Evolutionary conservation across 2,888 invertebrate species (phyloP), one percentile per base, ranked within the genome.

Genomic region (Diaphora mendica): DNA sequence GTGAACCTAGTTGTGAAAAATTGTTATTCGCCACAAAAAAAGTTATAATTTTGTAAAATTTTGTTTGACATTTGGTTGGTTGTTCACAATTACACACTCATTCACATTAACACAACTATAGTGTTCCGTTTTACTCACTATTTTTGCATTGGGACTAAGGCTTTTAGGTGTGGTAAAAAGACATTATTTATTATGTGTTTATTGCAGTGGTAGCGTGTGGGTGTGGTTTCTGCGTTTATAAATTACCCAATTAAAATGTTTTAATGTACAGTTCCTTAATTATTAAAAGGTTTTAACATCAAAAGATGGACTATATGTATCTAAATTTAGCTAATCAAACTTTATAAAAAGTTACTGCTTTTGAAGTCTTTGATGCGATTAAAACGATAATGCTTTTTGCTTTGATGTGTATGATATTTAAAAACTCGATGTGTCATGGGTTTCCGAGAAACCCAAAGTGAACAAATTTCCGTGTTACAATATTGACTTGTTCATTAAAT

Each of bases 1-100:
- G 23, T 79, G 74, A 82, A 82, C 80, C 80, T 80, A 82, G 74
- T 79, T 26, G 74, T 68, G 48, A 51, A 51, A 0, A 1, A 39
- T 66, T 0, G 13, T 20, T 44, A 77, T 80, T 74, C 13, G n/a
- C 73, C 73, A 73, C 75, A 9, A 59, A 71, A 73, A 80, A 72
- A 0, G 13, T 68, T 51, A 68, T 17, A 51, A 33, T 33, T 33
- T 33, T 33, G 35, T 35, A 33, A 33, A 3, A 23, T 48, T 48
- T 67, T 48, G 8, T 44, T 11, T 1, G 5, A 44, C 15, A 3
- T 44, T 44, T 44, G 15, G 44, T 15, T 15, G 44, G 44, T 15
- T 15, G 44, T 44, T 13, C 13, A 44, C 44, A 44, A 39, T 0
- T 39, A 11, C 39, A 39, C 39, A 39, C 11, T 4, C 39, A 39